Base-by-base conservation (phyloP, 2,113 vertebrate genomes). In the Centrocercus urophasianus region DNA sequence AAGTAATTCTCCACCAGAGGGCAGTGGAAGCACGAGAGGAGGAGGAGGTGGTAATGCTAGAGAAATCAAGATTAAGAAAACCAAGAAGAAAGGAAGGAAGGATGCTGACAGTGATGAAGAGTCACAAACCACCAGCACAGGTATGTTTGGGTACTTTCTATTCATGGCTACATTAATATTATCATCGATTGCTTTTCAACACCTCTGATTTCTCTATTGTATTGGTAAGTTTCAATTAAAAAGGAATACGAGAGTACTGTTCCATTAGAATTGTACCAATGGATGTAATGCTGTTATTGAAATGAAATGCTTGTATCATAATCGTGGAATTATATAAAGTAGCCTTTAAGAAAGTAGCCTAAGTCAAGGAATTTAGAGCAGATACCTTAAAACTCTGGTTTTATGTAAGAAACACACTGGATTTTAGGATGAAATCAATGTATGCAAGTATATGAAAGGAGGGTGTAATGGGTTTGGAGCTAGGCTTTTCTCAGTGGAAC, bases 61-160 rank as follows among this genome's bases (percentile, higher is more conserved):
- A 93, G 99, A 99, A 75, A 97, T 99, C 96, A 98, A 98, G 89
- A 97, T 98, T 43, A 99, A 98, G 61, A 99, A 99, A 97, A 96
- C 91, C 48, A 99, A 99, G 97, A 99, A 99, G 96, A 99, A 99
- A 95, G 98, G 98, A 64, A 98, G 98, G 95, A 99, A 97, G 92
- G 99, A 99, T 8, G 98, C 98, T 21, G 99, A 99, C 63, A 99
- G 98, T 1, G 99, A 99, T 66, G 99, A 99, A 25, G 99, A 99
- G 50, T 97, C 85, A 0, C 97, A 97, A 67, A 88, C 97, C 65
- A 78, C 97, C 43, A 96, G 97, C 57, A 63, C 96, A 89, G 97
- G 98, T 98, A 76, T 81, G 98, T 98, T 95, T 79, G 40, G 5
- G 16, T 10, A 13, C 10, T 70, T 0, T 56, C 38, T 83, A 15